Percentiles rank a stretch among this genome's conserved stretches.
Evolutionary conservation across 1,140 invertebrate genomes (phyloP).

Genomic region (Ephestia elutella): DNA sequence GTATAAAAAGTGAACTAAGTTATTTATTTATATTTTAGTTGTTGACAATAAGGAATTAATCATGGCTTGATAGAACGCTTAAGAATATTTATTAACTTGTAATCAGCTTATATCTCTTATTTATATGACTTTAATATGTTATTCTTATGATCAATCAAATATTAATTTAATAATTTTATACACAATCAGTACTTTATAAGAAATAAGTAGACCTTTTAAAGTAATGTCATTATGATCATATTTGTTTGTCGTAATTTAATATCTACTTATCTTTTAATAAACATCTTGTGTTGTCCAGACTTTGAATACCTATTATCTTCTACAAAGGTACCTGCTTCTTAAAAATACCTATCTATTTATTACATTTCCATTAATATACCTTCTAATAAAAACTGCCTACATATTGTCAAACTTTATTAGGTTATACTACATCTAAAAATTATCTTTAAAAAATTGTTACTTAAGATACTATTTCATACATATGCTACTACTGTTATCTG

Average conservation of each 20-base stretch:
- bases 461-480: too few relatives aligned
- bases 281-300: neutral
- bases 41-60: neutral
- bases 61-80: neutral
- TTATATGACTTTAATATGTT: neutral
- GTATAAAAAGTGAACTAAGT: too few relatives aligned
- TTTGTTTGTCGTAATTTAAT: neutral
- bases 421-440: too few relatives aligned
- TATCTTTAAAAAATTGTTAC: too few relatives aligned
- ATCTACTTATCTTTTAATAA: neutral
- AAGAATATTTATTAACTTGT: conserved; percentile 3
- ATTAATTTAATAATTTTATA: too few relatives aligned
- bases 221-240: neutral
- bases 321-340: neutral
- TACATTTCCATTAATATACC: too few relatives aligned
- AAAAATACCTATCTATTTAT: too few relatives aligned
- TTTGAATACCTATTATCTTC: neutral
- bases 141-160: neutral
- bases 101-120: neutral
- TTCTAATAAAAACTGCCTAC: too few relatives aligned
- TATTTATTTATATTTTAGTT: too few relatives aligned
- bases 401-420: too few relatives aligned
- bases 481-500: too few relatives aligned
- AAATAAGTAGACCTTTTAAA: neutral
- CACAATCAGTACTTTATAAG: neutral